A percentile compares a stretch with the other conserved stretches of the same genome.
phyloP scores from a whole-genome alignment of 2,888 invertebrate species.

The Pomacea canaliculata region DNA sequence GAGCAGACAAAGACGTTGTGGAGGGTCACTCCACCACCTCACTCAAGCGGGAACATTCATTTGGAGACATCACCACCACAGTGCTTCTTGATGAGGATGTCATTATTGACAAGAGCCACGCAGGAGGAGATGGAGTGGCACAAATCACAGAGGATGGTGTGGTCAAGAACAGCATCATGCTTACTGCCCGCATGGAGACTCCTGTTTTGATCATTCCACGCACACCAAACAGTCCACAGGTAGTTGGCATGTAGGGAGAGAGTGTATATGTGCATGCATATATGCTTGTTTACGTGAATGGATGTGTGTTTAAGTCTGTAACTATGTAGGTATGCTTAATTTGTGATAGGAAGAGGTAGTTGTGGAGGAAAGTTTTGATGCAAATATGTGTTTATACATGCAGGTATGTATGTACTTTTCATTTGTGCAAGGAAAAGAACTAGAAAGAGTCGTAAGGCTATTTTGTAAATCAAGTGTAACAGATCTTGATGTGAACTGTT shows the following conservation, averaged over 20 bases:
- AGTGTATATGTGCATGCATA: not conserved
- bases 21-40: slow-evolving; percentile 1
- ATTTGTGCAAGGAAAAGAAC: too few relatives aligned
- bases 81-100: slow-evolving; percentile 33
- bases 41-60: slow-evolving; percentile 30
- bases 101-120: slow-evolving; percentile 1
- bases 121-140: not conserved
- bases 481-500: too few relatives aligned
- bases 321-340: too few relatives aligned
- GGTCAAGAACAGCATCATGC: slow-evolving; percentile 19
- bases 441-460: too few relatives aligned
- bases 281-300: too few relatives aligned
- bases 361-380: not conserved
- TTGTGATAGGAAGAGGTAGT: too few relatives aligned
- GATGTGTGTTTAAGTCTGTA: too few relatives aligned
- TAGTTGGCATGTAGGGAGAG: slow-evolving; percentile 3
- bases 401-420: too few relatives aligned
- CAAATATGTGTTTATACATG: too few relatives aligned
- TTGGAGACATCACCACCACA: slow-evolving; percentile 38
- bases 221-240: slow-evolving; percentile 80
- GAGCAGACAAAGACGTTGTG: slow-evolving; percentile 25
- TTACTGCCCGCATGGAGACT: slow-evolving; percentile 79
- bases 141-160: not conserved
- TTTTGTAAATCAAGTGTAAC: too few relatives aligned
- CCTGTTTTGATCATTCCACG: slow-evolving; percentile 92